Percentiles rank a stretch among this genome's conserved stretches.
Evolutionary conservation across 2,113 vertebrate species (phyloP).

Genomic region (Cinclus mexicanus): DNA sequence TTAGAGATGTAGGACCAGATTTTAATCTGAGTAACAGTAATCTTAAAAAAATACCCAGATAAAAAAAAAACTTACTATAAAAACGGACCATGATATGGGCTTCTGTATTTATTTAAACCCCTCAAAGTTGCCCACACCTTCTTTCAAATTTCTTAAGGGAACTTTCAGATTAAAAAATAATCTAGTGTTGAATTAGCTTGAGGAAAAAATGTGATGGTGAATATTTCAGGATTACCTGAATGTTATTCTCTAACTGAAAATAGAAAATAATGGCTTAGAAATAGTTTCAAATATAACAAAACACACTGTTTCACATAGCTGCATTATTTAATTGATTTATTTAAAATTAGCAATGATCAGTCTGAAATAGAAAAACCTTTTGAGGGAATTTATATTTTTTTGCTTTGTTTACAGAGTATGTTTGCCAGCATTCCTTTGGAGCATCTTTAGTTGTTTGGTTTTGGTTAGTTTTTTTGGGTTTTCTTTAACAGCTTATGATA

Average conservation of each 20-base stretch:
- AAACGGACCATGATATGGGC: neutral
- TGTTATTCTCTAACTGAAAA: conserved; percentile 37
- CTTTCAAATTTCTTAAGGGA: neutral
- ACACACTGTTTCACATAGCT: neutral
- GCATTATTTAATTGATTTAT: neutral
- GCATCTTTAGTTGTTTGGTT: neutral
- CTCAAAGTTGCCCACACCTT: neutral
- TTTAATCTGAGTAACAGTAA: conserved; percentile 14
- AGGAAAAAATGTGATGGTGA: neutral
- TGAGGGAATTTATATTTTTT: neutral
- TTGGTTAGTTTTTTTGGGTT: neutral
- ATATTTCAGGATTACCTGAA: conserved; percentile 39
- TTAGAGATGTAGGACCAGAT: neutral
- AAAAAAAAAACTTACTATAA: neutral
- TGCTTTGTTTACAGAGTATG: neutral
- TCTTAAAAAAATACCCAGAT: neutral
- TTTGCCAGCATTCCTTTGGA: neutral
- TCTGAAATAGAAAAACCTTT: neutral
- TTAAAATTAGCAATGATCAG: neutral
- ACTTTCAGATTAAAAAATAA: conserved; percentile 50
- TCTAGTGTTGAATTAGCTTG: neutral
- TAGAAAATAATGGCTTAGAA: neutral
- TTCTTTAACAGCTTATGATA: neutral
- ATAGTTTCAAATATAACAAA: neutral
- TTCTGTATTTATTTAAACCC: conserved; percentile 6